Evolutionary conservation across 2,888 invertebrate species (phyloP).

Genomic region (Tachina grossa): DNA sequence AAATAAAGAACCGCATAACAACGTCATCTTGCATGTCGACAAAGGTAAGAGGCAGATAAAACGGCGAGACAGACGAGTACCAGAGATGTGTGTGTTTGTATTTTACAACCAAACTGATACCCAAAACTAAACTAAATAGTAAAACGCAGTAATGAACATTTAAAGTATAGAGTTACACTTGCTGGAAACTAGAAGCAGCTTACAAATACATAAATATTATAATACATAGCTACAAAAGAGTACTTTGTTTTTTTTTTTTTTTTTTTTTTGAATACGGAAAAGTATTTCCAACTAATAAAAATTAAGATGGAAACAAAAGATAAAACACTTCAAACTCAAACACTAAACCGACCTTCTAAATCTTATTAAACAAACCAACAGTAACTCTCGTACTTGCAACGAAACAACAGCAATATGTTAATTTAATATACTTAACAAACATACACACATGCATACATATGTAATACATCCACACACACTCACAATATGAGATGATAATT

Average conservation of each 20-base stretch:
- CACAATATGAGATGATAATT: slow-evolving; percentile 40
- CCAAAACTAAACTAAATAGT: slow-evolving; percentile 22
- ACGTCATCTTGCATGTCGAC: slow-evolving; percentile 17
- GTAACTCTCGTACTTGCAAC: slow-evolving; percentile 13
- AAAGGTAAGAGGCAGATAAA: slow-evolving; percentile 4
- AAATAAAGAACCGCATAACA: slow-evolving; percentile 17
- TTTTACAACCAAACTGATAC: background rate
- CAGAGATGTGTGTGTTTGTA: background rate
- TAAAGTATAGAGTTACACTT: slow-evolving; percentile 59
- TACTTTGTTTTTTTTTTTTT: slow-evolving; percentile 5
- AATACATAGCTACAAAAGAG: background rate
- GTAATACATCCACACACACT: background rate
- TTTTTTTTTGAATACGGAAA: slow-evolving; percentile 48
- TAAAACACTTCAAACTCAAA: slow-evolving; percentile 31
- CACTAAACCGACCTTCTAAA: slow-evolving; percentile 65
- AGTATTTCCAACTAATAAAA: slow-evolving; percentile 37
- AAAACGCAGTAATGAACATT: slow-evolving; percentile 65
- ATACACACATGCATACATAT: background rate
- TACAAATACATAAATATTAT: background rate
- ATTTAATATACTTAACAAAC: slow-evolving; percentile 26
- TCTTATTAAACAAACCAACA: slow-evolving; percentile 36
- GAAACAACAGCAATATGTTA: slow-evolving; percentile 44
- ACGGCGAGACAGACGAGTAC: background rate
- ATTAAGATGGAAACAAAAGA: slow-evolving; percentile 30
- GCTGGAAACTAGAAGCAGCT: slow-evolving; percentile 40